Evolutionary conservation across 2,797 vertebrate species (phyloP).

Genomic region (Rhinophrynus dorsalis): DNA sequence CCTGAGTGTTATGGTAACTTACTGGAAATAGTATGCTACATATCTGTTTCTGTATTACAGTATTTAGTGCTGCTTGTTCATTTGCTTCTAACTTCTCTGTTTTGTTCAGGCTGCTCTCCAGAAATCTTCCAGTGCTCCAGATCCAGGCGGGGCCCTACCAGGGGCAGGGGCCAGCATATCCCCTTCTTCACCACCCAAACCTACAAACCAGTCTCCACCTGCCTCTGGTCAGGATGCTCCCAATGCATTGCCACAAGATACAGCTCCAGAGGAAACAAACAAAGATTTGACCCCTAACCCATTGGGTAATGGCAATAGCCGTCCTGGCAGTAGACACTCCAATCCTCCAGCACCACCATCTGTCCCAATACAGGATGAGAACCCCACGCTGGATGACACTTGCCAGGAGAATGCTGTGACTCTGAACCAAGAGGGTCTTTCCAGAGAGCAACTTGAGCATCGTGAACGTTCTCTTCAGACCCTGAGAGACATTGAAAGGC

Average conservation of each 20-base stretch:
- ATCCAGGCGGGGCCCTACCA: slow-evolving; percentile 60
- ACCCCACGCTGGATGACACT: slow-evolving; percentile 66
- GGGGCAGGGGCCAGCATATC: slow-evolving; percentile 50
- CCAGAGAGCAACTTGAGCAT: slow-evolving; percentile 95
- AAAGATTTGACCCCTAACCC: slow-evolving; percentile 71
- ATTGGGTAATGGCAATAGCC: slow-evolving; percentile 62
- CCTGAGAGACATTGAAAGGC: slow-evolving; percentile 89
- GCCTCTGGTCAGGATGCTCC: slow-evolving; percentile 26
- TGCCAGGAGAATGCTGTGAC: slow-evolving; percentile 58
- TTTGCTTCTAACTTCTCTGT: too few relatives aligned
- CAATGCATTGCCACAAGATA: slow-evolving; percentile 49
- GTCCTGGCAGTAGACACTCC: slow-evolving; percentile 65
- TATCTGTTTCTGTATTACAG: too few relatives aligned
- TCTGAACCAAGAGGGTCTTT: slow-evolving; percentile 78
- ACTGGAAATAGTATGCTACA: too few relatives aligned
- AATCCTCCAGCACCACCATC: slow-evolving; percentile 59
- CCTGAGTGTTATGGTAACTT: too few relatives aligned
- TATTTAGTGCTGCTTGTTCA: too few relatives aligned
- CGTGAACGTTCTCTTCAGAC: slow-evolving; percentile 94
- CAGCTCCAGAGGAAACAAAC: slow-evolving; percentile 60
- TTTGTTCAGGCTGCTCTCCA: slow-evolving; percentile 80
- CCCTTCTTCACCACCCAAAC: slow-evolving; percentile 51
- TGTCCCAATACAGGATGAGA: slow-evolving; percentile 62
- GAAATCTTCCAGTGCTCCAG: slow-evolving; percentile 75
- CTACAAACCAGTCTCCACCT: slow-evolving; percentile 61